Evolutionary conservation across 2,888 invertebrate genomes (phyloP), one percentile per base, ranked within the genome.

Genomic region (Leucophenga maculata): DNA sequence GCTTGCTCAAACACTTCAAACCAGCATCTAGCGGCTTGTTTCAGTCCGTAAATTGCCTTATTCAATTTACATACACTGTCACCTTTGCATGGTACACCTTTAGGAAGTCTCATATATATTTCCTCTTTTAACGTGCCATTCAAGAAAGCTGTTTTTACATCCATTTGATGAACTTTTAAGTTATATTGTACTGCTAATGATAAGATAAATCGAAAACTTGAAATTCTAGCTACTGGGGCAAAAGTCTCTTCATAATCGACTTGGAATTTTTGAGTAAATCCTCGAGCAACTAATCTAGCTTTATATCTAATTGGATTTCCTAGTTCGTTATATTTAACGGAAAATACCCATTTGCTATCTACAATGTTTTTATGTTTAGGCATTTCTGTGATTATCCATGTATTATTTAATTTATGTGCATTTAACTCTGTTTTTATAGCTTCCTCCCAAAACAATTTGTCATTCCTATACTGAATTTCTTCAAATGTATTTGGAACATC

Each of bases 41-140:
- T 79, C n/a, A 80, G 71, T 3, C 78, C 77, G 68, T 77, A 80
- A 44, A 80, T 66, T 26, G 75, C 69, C 69, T 77, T 79, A 16
- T 60, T 60, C 16, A 60, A 18, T 16, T 60, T 60, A 39, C 60
- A 60, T 14, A 69, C 69, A 65, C 69, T 66, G 32, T 71, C 50
- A 31, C 65, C 54, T 20, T 55, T 20, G 64, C 18, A 52, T 13
- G 20, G 11, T n/a, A 72, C 22, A n/a, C 75, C 75, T 54, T 68
- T 16, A 22, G 76, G 74, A 48, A 70, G 50, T n/a, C 20, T 46
- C 72, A 75, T 74, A 48, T 70, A 74, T 14, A 75, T 72, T 67
- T 75, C 71, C 46, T 74, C 73, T 39, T 73, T 66, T n/a, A 75
- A 57, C 26, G 55, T 46, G 31, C 74, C 73, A 54, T 73, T 79